phyloP scores from a whole-genome alignment of 2,113 vertebrate species.

The Galemys pyrenaicus region DNA sequence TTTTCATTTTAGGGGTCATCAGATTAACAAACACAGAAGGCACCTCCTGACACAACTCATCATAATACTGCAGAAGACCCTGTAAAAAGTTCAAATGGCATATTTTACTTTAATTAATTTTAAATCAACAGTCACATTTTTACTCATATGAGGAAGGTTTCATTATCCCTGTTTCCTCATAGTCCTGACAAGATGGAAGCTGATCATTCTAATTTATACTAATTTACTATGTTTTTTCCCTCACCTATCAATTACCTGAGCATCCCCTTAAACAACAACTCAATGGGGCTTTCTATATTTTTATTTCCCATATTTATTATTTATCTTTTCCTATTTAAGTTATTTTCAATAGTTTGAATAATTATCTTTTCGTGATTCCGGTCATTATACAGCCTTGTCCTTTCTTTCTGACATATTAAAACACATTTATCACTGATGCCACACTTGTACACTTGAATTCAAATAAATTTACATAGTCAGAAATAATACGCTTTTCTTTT shows the following conservation, averaged over 20 bases:
- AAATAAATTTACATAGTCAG: conserved; percentile 35
- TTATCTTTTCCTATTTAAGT: background rate
- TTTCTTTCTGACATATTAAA: background rate
- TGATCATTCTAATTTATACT: background rate
- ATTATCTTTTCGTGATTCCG: background rate
- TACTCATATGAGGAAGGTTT: background rate
- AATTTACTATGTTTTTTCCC: background rate
- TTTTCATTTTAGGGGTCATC: conserved; percentile 87
- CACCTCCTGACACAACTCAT: conserved; percentile 85
- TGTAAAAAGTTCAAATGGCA: conserved; percentile 73
- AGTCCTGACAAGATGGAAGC: background rate
- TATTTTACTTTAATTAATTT: conserved; percentile 57
- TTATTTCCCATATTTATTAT: background rate
- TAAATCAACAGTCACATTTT: conserved; percentile 2
- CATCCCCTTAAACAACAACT: background rate
- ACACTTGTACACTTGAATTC: conserved; percentile 19
- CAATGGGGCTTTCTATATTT: background rate
- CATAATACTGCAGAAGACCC: conserved; percentile 87
- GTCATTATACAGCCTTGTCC: background rate
- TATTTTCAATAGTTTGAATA: background rate
- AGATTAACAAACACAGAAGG: conserved; percentile 85
- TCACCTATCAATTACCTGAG: background rate
- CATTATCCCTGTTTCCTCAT: background rate
- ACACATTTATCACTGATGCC: background rate
- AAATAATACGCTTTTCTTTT: background rate